Base-by-base conservation (phyloP, 1,140 invertebrate species). In the Heliconius himera region DNA sequence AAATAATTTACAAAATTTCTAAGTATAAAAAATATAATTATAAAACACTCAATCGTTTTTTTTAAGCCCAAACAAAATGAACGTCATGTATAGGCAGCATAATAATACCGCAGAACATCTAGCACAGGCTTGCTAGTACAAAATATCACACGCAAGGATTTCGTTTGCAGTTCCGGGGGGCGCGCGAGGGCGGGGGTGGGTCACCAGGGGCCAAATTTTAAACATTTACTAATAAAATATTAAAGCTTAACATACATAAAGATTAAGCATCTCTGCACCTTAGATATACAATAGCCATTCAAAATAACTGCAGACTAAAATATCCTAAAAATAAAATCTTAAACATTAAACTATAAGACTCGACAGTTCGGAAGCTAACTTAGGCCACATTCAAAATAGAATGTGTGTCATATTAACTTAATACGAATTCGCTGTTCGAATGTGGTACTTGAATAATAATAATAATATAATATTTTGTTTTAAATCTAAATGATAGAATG, bases 171-270 rank as follows among this genome's bases (percentile, higher is more conserved):
- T 82, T 79, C 74, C 80, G 54, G 74, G 82, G 70, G 66, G 82
- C 81, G 85, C 84, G 83, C 83, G 83, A 79, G 85, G 87, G 88
- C 86, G 87, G 85, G 85, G 77, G 85, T 81, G 86, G 86, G 84
- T 87, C 86, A 87, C 87, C 78, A 66, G 82, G 88, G 90, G 91
- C 89, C 91, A 87, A 93, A 92, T 92, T 90, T 90, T 93, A 93
- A 94, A 94, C 91, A 93, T 94, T 94, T 91, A 93, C 91, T 94
- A 94, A 94, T 94, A 94, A 94, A 94, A 94, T 94, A 93, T 94
- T 94, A 94, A 94, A 94, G 93, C 93, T 94, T 94, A 94, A 94
- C 93, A 94, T 94, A 94, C 91, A 94, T 94, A 94, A 94, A 94
- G 91, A 94, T 93, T 94, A 94, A 94, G 93, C 93, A 93, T 94